Conservation (phyloP, 2,113 vertebrate species). For the Toxostoma redivivum region DNA sequence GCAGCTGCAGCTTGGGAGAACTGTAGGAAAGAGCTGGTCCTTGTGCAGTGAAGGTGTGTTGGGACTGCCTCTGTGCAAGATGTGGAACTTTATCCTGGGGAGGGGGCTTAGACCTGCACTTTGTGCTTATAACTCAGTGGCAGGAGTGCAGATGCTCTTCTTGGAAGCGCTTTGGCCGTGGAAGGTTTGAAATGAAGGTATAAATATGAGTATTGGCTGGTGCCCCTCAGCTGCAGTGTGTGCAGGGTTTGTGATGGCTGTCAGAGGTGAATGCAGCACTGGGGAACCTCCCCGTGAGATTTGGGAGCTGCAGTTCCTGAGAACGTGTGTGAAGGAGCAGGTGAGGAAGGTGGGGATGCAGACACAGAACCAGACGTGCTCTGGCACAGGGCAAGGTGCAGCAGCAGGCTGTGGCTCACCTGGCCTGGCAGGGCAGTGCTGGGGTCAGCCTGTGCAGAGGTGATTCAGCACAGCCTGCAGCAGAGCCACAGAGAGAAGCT, state of each 20-base stretch:
- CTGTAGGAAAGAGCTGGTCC: not conserved
- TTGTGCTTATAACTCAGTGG: fast-evolving
- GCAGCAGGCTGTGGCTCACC: not conserved
- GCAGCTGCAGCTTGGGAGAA: not conserved
- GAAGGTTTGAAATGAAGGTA: too few species aligned
- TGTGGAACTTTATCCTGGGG: fast-evolving
- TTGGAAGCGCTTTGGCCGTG: not conserved
- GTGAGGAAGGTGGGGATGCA: fast-evolving
- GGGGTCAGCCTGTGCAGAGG: not conserved
- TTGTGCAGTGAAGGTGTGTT: not conserved
- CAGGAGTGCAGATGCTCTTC: not conserved
- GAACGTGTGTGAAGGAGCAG: fast-evolving
- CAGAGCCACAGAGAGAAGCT: fast-evolving
- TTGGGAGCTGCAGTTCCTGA: not conserved
- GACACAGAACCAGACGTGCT: fast-evolving
- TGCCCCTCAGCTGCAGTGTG: not conserved
- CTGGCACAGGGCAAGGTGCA: fast-evolving
- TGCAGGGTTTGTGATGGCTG: not conserved
- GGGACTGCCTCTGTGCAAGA: not conserved
- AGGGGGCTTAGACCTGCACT: not conserved
- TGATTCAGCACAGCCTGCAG: not conserved
- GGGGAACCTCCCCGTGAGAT: not conserved
- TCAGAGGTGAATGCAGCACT: fast-evolving
- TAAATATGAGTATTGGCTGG: fast-evolving
- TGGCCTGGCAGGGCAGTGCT: not conserved